A percentile compares a stretch with the other conserved stretches of the same genome.
Conservation (phyloP, 2,113 vertebrate species). For the Cepphus grylle region DNA sequence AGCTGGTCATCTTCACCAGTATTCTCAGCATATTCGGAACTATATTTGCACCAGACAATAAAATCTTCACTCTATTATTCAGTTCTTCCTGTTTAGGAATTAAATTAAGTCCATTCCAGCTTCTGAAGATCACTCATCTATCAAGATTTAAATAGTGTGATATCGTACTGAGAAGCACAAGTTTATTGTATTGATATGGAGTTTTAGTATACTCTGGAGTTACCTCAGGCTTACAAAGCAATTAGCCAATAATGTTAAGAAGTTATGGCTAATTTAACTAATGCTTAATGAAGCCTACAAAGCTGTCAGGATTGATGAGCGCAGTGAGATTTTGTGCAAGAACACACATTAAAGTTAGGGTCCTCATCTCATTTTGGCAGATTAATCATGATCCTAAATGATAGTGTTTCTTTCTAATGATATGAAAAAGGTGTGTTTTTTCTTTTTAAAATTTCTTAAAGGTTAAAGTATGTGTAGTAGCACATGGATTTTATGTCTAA, state of each 20-base stretch:
- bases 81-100: neutral
- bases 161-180: constrained; percentile 30
- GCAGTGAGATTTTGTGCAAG: constrained; percentile 55
- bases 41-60: neutral
- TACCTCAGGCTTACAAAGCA: constrained; percentile 69
- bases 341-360: constrained; percentile 59
- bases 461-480: neutral
- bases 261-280: constrained; percentile 78
- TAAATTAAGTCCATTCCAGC: neutral
- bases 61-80: neutral
- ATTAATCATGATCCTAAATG: constrained; percentile 46
- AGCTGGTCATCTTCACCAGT: neutral
- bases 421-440: neutral
- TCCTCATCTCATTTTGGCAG: constrained; percentile 48
- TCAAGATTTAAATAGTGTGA: constrained; percentile 13
- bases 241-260: constrained; percentile 76
- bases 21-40: neutral
- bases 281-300: constrained; percentile 71
- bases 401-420: neutral
- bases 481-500: neutral
- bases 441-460: neutral
- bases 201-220: constrained; percentile 67
- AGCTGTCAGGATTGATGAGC: constrained; percentile 69
- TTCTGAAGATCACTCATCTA: neutral
- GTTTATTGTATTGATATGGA: constrained; percentile 17